Evolutionary conservation across 2,797 vertebrate species (phyloP).

Genomic region (Merluccius polli): DNA sequence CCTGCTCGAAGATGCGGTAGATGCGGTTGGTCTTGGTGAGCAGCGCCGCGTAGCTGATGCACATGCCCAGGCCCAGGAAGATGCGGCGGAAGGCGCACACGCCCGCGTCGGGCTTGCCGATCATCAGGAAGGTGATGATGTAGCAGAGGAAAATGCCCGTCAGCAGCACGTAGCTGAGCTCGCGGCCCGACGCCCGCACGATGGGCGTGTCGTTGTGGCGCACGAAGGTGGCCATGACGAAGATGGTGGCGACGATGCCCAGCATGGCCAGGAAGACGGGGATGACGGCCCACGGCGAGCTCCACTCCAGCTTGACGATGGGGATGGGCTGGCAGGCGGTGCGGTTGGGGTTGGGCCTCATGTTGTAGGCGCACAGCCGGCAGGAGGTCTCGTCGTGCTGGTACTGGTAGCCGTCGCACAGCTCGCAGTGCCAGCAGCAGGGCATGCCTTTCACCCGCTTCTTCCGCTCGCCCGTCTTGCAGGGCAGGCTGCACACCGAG

Average conservation of each 20-base stretch:
- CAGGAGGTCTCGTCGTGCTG: conserved; percentile 93
- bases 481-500: conserved; percentile 92
- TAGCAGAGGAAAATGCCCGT: conserved; percentile 98
- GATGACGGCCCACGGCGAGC: conserved; percentile 95
- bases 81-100: conserved; percentile 95
- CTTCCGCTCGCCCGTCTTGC: conserved; percentile 91
- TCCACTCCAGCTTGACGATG: conserved; percentile 98
- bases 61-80: conserved; percentile 97
- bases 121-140: conserved; percentile 99
- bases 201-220: conserved; percentile 97
- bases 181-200: conserved; percentile 91
- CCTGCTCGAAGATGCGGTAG: conserved; percentile 98
- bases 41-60: conserved; percentile 96
- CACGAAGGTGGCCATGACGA: conserved; percentile 95
- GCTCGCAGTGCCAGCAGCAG: conserved; percentile 98
- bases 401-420: conserved; percentile 94
- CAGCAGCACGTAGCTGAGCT: conserved; percentile 95
- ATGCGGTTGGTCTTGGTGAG: conserved; percentile 98
- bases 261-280: conserved; percentile 97
- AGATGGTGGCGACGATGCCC: conserved; percentile 96
- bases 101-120: conserved; percentile 89
- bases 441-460: conserved; percentile 95
- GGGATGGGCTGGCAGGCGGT: conserved; percentile 93
- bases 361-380: conserved; percentile 87
- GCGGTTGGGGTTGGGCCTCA: conserved; percentile 89